Evolutionary conservation across 2,797 vertebrate species (phyloP).

Genomic region (Ambastaia sidthimunki): DNA sequence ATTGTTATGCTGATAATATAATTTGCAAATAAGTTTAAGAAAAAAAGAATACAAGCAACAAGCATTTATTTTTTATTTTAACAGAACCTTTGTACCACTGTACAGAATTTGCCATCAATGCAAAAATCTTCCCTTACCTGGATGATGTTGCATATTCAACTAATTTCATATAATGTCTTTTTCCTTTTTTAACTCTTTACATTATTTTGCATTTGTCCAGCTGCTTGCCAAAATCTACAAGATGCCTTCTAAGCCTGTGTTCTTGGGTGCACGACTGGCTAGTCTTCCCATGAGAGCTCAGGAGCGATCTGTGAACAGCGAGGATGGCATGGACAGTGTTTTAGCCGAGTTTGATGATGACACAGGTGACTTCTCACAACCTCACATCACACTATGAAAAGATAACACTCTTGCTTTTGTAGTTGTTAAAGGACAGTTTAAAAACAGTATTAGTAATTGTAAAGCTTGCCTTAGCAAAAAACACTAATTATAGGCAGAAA

Average conservation of each 20-base stretch:
- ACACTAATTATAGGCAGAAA: too few species aligned
- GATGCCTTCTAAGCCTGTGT: constrained; percentile 95
- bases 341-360: constrained; percentile 94
- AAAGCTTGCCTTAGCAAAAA: too few species aligned
- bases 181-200: background rate
- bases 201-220: constrained; percentile 67
- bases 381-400: background rate
- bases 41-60: too few species aligned
- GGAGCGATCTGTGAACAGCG: constrained; percentile 88
- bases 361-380: constrained; percentile 80
- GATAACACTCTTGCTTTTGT: background rate
- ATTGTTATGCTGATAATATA: too few species aligned
- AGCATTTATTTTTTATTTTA: too few species aligned
- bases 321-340: constrained; percentile 90
- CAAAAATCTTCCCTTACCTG: too few species aligned
- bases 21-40: too few species aligned
- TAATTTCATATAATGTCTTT: background rate
- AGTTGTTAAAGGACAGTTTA: background rate
- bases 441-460: background rate
- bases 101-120: too few species aligned
- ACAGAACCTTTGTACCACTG: too few species aligned
- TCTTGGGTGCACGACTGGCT: constrained; percentile 87
- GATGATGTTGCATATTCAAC: too few species aligned
- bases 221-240: constrained; percentile 96
- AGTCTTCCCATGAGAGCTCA: constrained; percentile 85